These are phyloP conservation scores for Gonioctena quinquepunctata DNA, from an alignment of 1,140 invertebrate genomes.

Conservation along the genomic window DNA sequence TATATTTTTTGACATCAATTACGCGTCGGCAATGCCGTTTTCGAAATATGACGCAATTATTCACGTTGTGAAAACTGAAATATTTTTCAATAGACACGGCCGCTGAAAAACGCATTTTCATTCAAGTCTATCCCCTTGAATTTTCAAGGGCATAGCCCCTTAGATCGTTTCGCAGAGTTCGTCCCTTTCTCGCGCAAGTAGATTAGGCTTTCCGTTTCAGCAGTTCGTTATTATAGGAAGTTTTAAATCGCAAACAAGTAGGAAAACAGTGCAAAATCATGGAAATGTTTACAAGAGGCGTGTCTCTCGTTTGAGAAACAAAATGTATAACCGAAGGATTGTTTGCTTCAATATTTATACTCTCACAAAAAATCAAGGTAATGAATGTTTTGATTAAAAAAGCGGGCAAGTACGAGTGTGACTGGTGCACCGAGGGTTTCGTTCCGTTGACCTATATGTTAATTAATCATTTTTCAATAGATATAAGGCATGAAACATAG, in stretches of 20 bases:
- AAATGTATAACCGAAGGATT: too few relatives aligned
- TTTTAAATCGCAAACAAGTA: neutral
- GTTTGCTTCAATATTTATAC: too few relatives aligned
- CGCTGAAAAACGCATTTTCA: neutral
- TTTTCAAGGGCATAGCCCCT: constrained; percentile 35
- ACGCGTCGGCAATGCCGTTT: neutral
- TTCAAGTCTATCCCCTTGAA: constrained; percentile 40
- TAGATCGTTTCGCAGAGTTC: neutral
- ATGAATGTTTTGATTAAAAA: too few relatives aligned
- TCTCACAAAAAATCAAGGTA: too few relatives aligned
- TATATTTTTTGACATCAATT: neutral
- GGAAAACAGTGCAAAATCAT: neutral
- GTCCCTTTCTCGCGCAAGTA: neutral
- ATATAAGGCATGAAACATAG: too few relatives aligned
- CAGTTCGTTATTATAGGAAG: neutral
- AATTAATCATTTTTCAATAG: too few relatives aligned
- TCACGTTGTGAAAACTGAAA: neutral
- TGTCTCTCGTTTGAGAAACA: neutral
- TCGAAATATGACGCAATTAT: neutral
- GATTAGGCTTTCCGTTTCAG: neutral
- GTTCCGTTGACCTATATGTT: too few relatives aligned
- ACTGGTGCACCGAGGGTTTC: too few relatives aligned
- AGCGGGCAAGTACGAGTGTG: too few relatives aligned
- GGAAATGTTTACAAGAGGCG: neutral
- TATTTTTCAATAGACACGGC: neutral